These are phyloP conservation scores for Myodes glareolus DNA, from an alignment of 2,113 vertebrate species.

Conservation along the genomic window DNA sequence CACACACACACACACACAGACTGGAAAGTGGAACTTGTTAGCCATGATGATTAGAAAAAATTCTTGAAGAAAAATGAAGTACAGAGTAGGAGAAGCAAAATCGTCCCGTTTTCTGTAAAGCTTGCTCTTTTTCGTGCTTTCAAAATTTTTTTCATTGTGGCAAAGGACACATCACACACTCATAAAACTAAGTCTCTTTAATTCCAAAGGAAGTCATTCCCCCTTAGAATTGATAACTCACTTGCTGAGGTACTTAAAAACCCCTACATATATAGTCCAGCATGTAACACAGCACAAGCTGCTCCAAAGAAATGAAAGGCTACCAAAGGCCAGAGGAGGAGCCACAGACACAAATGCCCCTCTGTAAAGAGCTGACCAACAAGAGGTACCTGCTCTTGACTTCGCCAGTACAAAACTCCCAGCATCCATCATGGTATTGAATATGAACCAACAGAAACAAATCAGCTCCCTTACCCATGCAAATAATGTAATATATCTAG, in stretches of 20 bases:
- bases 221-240: neutral
- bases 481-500: conserved; percentile 53
- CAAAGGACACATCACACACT: neutral
- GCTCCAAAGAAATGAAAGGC: neutral
- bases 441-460: neutral
- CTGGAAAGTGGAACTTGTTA: neutral
- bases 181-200: neutral
- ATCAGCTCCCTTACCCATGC: conserved; percentile 6
- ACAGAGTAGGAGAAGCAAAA: neutral
- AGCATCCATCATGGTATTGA: neutral
- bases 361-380: neutral
- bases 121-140: neutral
- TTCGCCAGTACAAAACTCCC: neutral
- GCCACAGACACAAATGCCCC: neutral
- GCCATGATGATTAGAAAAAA: neutral
- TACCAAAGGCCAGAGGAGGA: neutral
- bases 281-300: neutral
- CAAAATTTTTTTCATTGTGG: neutral
- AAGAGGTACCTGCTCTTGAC: neutral
- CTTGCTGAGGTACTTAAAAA: neutral
- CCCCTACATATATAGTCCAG: neutral
- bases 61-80: neutral
- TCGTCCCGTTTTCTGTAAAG: neutral
- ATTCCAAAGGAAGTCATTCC: neutral
- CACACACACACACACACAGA: neutral